These are phyloP conservation scores for Bovichtus diacanthus DNA, from an alignment of 2,797 vertebrate genomes.

Conservation along the genomic window DNA sequence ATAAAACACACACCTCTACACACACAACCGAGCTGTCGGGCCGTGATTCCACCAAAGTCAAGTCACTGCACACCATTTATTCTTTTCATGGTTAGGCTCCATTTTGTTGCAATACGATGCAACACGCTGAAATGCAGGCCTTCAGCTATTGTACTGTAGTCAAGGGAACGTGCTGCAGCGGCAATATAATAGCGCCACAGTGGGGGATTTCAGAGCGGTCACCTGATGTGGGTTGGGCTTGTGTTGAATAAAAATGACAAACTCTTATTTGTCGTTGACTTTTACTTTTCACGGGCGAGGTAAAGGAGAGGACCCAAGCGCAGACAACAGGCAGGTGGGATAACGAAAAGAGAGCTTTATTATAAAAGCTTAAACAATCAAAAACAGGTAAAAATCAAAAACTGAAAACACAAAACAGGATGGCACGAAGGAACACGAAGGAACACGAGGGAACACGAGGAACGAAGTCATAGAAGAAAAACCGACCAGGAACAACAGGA, in stretches of 20 bases:
- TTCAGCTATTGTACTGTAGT: slow-evolving; percentile 27
- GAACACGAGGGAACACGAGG: too few relatives aligned
- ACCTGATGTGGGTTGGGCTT: background rate
- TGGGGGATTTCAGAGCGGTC: background rate
- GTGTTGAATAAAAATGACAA: background rate
- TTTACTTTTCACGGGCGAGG: too few relatives aligned
- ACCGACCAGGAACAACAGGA: too few relatives aligned
- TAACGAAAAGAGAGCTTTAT: too few relatives aligned
- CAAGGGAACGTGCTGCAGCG: slow-evolving; percentile 17
- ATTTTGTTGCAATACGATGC: slow-evolving; percentile 62
- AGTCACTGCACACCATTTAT: slow-evolving; percentile 29
- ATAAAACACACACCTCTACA: background rate
- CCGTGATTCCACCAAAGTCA: slow-evolving; percentile 39
- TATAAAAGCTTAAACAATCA: too few relatives aligned
- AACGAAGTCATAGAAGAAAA: too few relatives aligned
- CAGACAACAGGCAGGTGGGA: too few relatives aligned
- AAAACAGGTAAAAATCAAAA: too few relatives aligned
- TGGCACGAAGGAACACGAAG: too few relatives aligned
- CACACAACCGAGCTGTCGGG: background rate
- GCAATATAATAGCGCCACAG: slow-evolving; percentile 4
- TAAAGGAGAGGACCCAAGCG: too few relatives aligned
- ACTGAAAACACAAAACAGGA: too few relatives aligned
- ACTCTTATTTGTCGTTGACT: background rate
- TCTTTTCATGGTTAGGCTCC: slow-evolving; percentile 35
- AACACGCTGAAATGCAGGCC: slow-evolving; percentile 59